Conservation (phyloP, 2,113 vertebrate species). For the Cavia aperea region DNA sequence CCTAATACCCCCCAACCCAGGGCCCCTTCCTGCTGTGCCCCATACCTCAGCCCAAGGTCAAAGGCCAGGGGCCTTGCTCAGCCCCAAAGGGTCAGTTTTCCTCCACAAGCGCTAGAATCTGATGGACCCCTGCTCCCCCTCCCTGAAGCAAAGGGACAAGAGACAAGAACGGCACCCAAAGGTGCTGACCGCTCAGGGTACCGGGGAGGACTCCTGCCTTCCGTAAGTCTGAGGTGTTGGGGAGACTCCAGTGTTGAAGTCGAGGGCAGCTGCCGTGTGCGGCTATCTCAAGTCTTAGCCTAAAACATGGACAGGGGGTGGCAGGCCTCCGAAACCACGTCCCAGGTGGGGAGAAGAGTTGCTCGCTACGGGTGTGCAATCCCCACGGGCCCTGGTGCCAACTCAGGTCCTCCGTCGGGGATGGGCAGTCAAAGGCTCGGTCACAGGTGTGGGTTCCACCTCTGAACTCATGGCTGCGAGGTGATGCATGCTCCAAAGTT, state of each 20-base stretch:
- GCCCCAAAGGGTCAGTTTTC: neutral
- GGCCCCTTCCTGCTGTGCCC: neutral
- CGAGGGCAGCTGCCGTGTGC: accelerated
- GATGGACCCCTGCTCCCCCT: neutral
- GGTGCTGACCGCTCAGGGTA: neutral
- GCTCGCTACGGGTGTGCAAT: neutral
- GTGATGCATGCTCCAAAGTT: neutral
- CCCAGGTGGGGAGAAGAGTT: neutral
- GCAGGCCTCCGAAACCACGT: too few species aligned
- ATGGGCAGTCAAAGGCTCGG: neutral
- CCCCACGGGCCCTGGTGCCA: too few species aligned
- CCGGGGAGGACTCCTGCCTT: neutral
- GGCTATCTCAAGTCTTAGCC: neutral
- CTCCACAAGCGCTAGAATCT: neutral
- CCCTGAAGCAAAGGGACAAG: neutral
- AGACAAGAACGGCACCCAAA: neutral
- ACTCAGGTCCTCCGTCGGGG: neutral
- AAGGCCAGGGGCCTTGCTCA: neutral
- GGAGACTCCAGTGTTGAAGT: too few species aligned
- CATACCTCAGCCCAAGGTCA: neutral
- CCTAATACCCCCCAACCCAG: neutral
- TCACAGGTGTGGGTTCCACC: neutral
- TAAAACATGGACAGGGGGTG: too few species aligned
- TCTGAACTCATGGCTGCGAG: neutral
- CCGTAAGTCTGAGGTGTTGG: neutral